Evolutionary conservation across 92 coral and sea anemone genomes (phyloP), one percentile per base, ranked within the genome.

Genomic region (Pocillopora grandis): DNA sequence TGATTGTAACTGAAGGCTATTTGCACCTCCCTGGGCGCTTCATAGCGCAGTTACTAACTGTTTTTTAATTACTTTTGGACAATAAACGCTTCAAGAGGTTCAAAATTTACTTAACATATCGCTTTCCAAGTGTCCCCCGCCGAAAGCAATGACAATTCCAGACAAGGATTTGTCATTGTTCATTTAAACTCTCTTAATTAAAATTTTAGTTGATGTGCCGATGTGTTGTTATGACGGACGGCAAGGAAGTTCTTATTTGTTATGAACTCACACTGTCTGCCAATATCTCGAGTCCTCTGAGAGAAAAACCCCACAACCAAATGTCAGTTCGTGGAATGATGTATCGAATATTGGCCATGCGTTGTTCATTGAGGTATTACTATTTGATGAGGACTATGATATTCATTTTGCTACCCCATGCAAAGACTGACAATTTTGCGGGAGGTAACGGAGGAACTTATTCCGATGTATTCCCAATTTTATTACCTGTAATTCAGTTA

Each of bases 321-420:
- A 21, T 1, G 37, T 16, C 18, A 14, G 48, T 59, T 18, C 55
- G 66, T 14, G 17, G 56, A 35, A 59, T 36, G 21, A 42, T 35
- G 10, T 9, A 59, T 7, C 5, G 52, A 3, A 42, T 42, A 42
- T 76, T 58, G 80, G 68, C 80, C 36, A 14, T 76, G 67, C 59
- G 72, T 60, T 35, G 15, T 20, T 42, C 52, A 42, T 42, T 7
- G 52, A 42, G 4, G 52, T 42, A 3, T 42, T 42, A 42, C 66
- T n/a, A 33, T 27, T 80, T 58, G 27, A 70, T 27, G 19, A 62
- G 71, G 58, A 37, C 56, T 8, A 33, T 36, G 72, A 64, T 75
- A 88, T 84, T 91, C 58, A 80, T 88, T 84, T 80, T 64, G 71
- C 62, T 80, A 91, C 94, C 94, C 92, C 94, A 91, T 88, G 94